Conservation (phyloP, 1,140 invertebrate genomes). For the Drosophila teissieri region DNA sequence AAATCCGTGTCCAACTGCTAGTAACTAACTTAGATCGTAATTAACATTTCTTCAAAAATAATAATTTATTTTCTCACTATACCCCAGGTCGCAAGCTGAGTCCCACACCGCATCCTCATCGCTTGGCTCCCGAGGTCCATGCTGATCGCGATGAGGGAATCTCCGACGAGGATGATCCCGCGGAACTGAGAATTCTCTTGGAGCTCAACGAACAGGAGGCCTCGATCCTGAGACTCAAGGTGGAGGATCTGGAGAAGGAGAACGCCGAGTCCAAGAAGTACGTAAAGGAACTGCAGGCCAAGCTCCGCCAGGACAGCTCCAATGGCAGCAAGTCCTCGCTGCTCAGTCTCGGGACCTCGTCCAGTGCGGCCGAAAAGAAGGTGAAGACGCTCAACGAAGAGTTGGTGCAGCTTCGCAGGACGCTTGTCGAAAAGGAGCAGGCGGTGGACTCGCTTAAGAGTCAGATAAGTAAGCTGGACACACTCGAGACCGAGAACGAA, state of each 20-base stretch:
- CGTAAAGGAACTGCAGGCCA: constrained; percentile 91
- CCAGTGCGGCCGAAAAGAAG: constrained; percentile 88
- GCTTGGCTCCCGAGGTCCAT: constrained; percentile 87
- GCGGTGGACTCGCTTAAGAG: constrained; percentile 91
- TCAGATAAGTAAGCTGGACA: constrained; percentile 88
- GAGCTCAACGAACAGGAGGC: constrained; percentile 96
- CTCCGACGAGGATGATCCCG: constrained; percentile 90
- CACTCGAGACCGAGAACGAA: constrained; percentile 90
- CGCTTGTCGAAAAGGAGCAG: constrained; percentile 93
- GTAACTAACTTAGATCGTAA: neutral
- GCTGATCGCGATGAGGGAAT: constrained; percentile 90
- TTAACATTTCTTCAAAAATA: neutral
- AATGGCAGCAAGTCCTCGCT: constrained; percentile 62
- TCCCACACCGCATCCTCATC: constrained; percentile 87
- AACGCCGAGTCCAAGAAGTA: constrained; percentile 91
- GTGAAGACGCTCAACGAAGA: constrained; percentile 90
- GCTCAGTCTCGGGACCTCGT: constrained; percentile 50
- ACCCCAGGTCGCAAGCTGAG: constrained; percentile 87
- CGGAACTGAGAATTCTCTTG: constrained; percentile 91
- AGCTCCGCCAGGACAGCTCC: constrained; percentile 85
- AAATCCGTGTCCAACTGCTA: neutral
- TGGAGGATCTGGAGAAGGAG: constrained; percentile 93
- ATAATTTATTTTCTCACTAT: neutral
- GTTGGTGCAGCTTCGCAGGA: constrained; percentile 89
- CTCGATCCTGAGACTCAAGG: constrained; percentile 91